These are phyloP conservation scores for Eilema griseolum DNA, from an alignment of 2,888 invertebrate species.

Conservation along the genomic window DNA sequence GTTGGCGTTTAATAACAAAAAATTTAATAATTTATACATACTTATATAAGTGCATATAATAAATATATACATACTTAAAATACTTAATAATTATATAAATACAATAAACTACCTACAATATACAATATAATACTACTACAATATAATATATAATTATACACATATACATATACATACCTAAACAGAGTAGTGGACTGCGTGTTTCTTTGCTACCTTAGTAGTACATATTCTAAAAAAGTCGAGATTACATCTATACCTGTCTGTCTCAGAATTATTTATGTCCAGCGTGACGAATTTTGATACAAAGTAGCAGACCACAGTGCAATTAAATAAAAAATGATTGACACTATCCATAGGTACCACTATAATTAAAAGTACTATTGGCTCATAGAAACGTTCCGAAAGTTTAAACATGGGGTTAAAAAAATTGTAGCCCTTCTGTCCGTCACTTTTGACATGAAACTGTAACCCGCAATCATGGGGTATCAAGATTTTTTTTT, in stretches of 20 bases:
- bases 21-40: no score
- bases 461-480: constrained; percentile 36
- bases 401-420: constrained; percentile 11
- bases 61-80: no score
- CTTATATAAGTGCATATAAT: no score
- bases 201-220: background rate
- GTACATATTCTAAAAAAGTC: background rate
- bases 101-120: no score
- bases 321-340: constrained; percentile 16
- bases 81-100: no score
- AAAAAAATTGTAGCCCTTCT: constrained; percentile 21
- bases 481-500: background rate
- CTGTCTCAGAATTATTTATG: constrained; percentile 23
- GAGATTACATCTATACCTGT: background rate
- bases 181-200: no score
- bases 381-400: constrained; percentile 8
- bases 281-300: constrained; percentile 19
- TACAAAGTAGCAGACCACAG: constrained; percentile 17
- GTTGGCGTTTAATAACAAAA: no score
- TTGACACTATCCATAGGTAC: constrained; percentile 9
- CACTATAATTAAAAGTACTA: constrained; percentile 25
- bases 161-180: no score
- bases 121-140: no score
- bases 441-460: constrained; percentile 38
- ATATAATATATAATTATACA: no score